Conservation (phyloP, 2,888 invertebrate genomes). For the Drosophila gaucha region DNA sequence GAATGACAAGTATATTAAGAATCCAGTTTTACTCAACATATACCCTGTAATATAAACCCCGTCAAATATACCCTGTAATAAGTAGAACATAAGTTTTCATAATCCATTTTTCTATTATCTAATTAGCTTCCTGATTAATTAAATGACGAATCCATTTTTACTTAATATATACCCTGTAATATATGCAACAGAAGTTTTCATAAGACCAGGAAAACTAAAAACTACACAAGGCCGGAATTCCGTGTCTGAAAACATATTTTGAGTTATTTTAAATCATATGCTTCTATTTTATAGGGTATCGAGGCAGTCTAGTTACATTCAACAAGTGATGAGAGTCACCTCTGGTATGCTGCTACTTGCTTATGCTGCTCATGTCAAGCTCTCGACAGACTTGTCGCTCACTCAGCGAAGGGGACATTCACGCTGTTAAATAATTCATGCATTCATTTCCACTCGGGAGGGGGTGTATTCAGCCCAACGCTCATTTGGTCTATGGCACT, state of each 20-base stretch:
- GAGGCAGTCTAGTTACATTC: not conserved
- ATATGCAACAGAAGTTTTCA: no score
- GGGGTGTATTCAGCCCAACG: constrained; percentile 4
- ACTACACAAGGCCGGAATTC: not conserved
- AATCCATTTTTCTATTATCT: no score
- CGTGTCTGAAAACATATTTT: not conserved
- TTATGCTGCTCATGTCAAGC: constrained; percentile 36
- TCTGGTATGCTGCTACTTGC: constrained; percentile 17
- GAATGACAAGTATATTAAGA: no score
- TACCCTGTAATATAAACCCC: constrained; percentile 13
- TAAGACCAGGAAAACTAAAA: no score
- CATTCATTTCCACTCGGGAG: constrained; percentile 27
- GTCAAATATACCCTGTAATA: no score
- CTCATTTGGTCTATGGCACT: constrained; percentile 14
- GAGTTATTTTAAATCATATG: not conserved
- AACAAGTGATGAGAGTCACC: not conserved
- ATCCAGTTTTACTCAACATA: not conserved
- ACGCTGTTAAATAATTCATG: constrained; percentile 66
- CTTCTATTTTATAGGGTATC: constrained; percentile 19
- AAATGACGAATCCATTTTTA: not conserved
- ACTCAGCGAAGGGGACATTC: constrained; percentile 10
- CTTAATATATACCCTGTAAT: constrained; percentile 4
- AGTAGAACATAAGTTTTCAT: no score
- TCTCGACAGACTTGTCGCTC: constrained; percentile 33
- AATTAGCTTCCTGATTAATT: no score